These are phyloP conservation scores for Palaemon carinicauda DNA, from an alignment of 1,140 invertebrate genomes.

Conservation along the genomic window DNA sequence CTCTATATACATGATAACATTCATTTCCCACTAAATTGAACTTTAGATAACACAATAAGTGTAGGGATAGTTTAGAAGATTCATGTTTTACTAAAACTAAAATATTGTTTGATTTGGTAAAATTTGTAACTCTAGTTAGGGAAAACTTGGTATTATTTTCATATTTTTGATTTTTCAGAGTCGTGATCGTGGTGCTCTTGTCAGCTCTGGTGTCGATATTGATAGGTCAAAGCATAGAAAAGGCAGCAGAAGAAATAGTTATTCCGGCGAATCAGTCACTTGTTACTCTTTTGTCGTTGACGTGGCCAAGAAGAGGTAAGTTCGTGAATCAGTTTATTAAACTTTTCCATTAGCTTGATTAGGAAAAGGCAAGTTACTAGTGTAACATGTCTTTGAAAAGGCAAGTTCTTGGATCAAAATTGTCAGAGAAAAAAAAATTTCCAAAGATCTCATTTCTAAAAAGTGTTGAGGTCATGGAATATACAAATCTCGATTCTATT, in stretches of 20 bases:
- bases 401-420: no score
- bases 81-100: background rate
- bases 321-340: background rate
- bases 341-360: background rate
- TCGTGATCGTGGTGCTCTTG: background rate
- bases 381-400: no score
- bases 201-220: background rate
- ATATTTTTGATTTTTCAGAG: background rate
- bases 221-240: background rate
- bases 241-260: no score
- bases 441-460: no score
- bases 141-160: background rate
- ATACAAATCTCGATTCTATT: no score
- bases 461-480: no score
- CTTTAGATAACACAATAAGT: no score
- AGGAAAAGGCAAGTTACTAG: no score
- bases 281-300: background rate
- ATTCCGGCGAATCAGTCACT: background rate
- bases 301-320: constrained; percentile 40
- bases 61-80: no score
- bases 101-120: background rate
- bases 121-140: background rate
- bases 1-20: no score
- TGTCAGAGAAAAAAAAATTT: no score
- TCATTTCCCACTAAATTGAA: no score